These are phyloP conservation scores for Plestiodon gilberti DNA, from an alignment of 2,113 vertebrate genomes.

Conservation along the genomic window DNA sequence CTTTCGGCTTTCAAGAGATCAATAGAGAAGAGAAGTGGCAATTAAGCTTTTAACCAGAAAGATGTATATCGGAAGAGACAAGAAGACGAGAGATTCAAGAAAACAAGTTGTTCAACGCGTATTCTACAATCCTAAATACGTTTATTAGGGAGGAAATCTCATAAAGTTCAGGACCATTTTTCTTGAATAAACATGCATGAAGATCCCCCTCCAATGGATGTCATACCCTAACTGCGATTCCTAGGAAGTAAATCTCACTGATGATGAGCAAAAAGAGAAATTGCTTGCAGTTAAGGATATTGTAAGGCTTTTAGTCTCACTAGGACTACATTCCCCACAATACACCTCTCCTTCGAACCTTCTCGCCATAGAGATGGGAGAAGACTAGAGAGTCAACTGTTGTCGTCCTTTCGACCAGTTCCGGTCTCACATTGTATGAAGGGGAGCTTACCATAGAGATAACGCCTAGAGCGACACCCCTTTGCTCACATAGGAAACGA, in stretches of 20 bases:
- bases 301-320: too few relatives aligned
- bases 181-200: too few relatives aligned
- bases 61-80: accelerated
- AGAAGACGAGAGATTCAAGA: accelerated
- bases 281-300: too few relatives aligned
- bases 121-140: too few relatives aligned
- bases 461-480: background rate
- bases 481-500: background rate
- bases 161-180: too few relatives aligned
- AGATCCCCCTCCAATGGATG: too few relatives aligned
- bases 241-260: too few relatives aligned
- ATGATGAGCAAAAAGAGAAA: too few relatives aligned
- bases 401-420: background rate
- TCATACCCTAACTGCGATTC: too few relatives aligned
- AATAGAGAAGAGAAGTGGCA: background rate
- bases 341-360: background rate
- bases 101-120: accelerated
- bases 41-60: background rate
- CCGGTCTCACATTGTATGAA: background rate
- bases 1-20: background rate
- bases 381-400: background rate
- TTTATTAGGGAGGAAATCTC: too few relatives aligned
- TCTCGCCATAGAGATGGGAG: background rate
- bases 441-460: too few relatives aligned
- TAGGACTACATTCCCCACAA: background rate